These are phyloP conservation scores for Dendropsophus ebraccatus DNA, from an alignment of 2,113 vertebrate genomes.

Conservation along the genomic window DNA sequence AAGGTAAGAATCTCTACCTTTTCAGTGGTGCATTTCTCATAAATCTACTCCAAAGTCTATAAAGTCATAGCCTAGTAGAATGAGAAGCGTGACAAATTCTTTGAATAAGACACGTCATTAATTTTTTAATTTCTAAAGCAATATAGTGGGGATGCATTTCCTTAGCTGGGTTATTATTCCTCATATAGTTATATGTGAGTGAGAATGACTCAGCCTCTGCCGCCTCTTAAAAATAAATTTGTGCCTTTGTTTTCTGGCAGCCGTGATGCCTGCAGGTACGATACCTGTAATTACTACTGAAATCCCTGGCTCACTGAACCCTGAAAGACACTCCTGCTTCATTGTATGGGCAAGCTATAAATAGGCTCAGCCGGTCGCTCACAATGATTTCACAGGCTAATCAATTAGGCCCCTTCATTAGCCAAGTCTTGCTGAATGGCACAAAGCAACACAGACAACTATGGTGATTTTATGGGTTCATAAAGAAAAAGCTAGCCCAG, in stretches of 20 bases:
- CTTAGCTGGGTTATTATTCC: constrained; percentile 15
- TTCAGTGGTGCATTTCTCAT: too few relatives aligned
- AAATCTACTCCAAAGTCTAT: background rate
- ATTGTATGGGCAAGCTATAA: constrained; percentile 36
- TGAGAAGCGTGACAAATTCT: background rate
- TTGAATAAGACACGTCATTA: background rate
- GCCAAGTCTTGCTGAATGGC: constrained; percentile 9
- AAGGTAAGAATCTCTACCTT: too few relatives aligned
- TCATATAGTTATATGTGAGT: background rate
- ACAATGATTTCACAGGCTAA: background rate
- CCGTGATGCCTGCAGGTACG: constrained; percentile 42
- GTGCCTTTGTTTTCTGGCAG: constrained; percentile 41
- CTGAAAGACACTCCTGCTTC: constrained; percentile 25
- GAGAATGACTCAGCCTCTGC: constrained; percentile 30
- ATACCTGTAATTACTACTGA: constrained; percentile 54
- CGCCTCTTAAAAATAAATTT: constrained; percentile 52
- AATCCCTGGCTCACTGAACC: constrained; percentile 37
- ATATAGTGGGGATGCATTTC: constrained; percentile 1
- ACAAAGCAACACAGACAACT: background rate
- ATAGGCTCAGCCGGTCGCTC: constrained; percentile 12
- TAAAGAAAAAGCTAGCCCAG: background rate
- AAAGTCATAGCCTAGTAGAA: background rate
- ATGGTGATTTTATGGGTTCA: background rate
- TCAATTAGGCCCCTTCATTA: constrained; percentile 28
- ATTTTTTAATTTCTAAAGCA: constrained; percentile 35